phyloP scores from a whole-genome alignment of 2,797 vertebrate species.

The Orestias chungarensis region DNA sequence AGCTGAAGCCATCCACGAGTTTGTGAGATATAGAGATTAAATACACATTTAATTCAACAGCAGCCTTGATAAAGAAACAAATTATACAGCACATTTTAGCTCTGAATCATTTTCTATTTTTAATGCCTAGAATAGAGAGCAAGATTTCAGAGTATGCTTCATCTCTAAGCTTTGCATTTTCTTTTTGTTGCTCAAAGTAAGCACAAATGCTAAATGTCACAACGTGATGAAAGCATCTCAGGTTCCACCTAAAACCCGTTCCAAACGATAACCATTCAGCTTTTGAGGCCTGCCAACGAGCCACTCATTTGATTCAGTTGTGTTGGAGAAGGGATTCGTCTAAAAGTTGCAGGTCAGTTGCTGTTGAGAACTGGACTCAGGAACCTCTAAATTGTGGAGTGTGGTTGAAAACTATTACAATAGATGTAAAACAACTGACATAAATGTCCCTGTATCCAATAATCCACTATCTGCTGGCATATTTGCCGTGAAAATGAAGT shows the following conservation, averaged over 20 bases:
- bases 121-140: slow-evolving; percentile 73
- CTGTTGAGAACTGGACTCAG: too few species aligned
- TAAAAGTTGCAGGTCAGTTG: too few species aligned
- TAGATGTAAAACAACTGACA: slow-evolving; percentile 56
- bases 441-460: slow-evolving; percentile 67
- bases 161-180: slow-evolving; percentile 64
- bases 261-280: too few species aligned
- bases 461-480: slow-evolving; percentile 66
- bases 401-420: slow-evolving; percentile 43
- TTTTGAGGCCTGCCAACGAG: too few species aligned
- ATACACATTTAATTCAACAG: slow-evolving; percentile 54
- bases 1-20: slow-evolving; percentile 67
- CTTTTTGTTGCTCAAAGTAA: slow-evolving; percentile 42
- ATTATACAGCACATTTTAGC: slow-evolving; percentile 75
- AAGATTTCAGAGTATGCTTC: slow-evolving; percentile 55
- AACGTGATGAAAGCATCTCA: background rate
- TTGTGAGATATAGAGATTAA: slow-evolving; percentile 58
- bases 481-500: slow-evolving; percentile 77
- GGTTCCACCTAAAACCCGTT: too few species aligned
- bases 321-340: too few species aligned
- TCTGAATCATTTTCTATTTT: slow-evolving; percentile 78
- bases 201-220: background rate
- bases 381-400: slow-evolving; percentile 26
- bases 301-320: too few species aligned
- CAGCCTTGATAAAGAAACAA: slow-evolving; percentile 52